Conservation (phyloP, 2,113 vertebrate species). For the Gymnogyps californianus region DNA sequence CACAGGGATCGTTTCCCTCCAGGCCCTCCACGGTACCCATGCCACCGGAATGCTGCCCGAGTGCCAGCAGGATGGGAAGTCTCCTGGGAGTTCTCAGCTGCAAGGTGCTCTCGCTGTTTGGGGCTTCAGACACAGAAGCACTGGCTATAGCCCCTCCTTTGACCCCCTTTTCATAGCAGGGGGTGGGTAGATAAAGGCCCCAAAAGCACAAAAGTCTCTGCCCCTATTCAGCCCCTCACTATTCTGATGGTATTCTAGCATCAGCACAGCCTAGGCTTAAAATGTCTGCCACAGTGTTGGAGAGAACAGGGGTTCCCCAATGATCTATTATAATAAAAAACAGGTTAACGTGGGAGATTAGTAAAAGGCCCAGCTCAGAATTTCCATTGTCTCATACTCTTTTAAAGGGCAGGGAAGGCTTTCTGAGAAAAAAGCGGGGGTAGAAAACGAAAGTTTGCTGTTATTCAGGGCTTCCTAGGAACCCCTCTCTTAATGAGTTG, state of each 20-base stretch:
- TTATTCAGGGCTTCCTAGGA: background rate
- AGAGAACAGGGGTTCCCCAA: background rate
- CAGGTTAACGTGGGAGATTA: background rate
- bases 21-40: fast-evolving
- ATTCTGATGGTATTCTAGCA: background rate
- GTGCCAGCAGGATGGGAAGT: background rate
- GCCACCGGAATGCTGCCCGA: background rate
- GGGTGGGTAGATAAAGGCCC: background rate
- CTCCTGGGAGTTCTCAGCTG: background rate
- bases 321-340: fast-evolving
- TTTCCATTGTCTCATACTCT: background rate
- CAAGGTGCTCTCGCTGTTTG: background rate
- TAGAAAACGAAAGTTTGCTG: background rate
- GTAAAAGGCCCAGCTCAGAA: background rate
- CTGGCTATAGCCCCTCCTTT: background rate
- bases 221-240: background rate
- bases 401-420: background rate
- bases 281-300: background rate
- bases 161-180: background rate
- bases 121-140: too few species aligned
- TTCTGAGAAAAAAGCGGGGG: background rate
- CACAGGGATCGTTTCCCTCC: fast-evolving
- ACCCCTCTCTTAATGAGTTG: background rate
- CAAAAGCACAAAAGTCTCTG: background rate
- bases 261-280: background rate